Evolutionary conservation across 1,140 invertebrate genomes (phyloP).

Genomic region (Caenorhabditis latens): DNA sequence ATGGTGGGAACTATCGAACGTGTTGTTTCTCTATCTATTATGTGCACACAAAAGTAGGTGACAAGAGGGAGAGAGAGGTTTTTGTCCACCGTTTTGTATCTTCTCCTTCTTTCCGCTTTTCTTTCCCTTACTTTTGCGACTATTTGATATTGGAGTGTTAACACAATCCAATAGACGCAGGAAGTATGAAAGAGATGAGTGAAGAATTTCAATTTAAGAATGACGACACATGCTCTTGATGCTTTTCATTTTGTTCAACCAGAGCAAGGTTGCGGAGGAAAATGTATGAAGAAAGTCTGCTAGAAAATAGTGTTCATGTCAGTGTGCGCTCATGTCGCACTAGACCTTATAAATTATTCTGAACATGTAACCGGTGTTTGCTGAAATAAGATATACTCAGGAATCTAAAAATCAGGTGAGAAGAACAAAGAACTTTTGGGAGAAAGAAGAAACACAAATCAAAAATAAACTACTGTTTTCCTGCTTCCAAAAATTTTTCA

Average conservation of each 20-base stretch:
- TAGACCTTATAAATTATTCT: neutral
- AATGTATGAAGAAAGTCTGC: neutral
- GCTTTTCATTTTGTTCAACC: neutral
- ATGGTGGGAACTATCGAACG: neutral
- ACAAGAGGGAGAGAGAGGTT: neutral
- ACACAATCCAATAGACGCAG: neutral
- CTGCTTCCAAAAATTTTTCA: no score
- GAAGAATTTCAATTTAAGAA: constrained; percentile 33
- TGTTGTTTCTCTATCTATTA: constrained; percentile 17
- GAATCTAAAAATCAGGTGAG: neutral
- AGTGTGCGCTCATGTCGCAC: neutral
- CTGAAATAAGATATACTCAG: neutral
- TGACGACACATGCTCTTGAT: constrained; percentile 41
- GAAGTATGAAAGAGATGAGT: neutral
- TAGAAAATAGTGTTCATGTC: neutral
- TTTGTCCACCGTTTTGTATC: constrained; percentile 23
- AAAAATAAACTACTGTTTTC: neutral
- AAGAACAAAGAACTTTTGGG: neutral
- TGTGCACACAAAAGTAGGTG: constrained; percentile 9
- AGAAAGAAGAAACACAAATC: neutral
- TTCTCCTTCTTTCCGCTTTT: neutral
- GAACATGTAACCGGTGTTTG: neutral
- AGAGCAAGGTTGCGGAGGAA: neutral
- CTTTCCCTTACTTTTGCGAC: neutral
- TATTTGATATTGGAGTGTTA: neutral